Evolutionary conservation across 2,888 invertebrate species (phyloP).

Genomic region (Papilio elwesi): DNA sequence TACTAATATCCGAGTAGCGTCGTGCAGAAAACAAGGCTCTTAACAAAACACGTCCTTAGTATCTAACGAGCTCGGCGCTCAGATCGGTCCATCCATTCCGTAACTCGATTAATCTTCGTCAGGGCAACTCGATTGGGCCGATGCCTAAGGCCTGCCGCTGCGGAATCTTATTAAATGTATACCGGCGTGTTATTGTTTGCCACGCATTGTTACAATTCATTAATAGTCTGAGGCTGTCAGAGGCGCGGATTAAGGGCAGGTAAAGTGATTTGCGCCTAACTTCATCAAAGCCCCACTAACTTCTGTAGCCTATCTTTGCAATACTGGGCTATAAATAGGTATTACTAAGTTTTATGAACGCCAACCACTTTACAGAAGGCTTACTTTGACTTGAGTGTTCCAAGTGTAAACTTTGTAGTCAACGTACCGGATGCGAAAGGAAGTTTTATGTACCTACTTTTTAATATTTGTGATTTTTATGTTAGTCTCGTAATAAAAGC

Average conservation of each 20-base stretch:
- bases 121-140: constrained; percentile 67
- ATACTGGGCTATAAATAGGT: constrained; percentile 34
- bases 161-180: constrained; percentile 76
- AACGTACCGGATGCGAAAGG: constrained; percentile 27
- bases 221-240: constrained; percentile 72
- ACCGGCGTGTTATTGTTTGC: constrained; percentile 70
- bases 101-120: constrained; percentile 76
- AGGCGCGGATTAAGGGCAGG: constrained; percentile 58
- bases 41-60: constrained; percentile 50
- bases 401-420: constrained; percentile 35
- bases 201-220: constrained; percentile 75
- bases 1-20: constrained; percentile 21
- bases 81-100: constrained; percentile 57
- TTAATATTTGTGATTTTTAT: constrained; percentile 9
- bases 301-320: constrained; percentile 34
- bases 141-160: constrained; percentile 72
- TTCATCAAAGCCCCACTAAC: constrained; percentile 32
- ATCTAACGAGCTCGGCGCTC: constrained; percentile 49
- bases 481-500: neutral
- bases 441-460: constrained; percentile 19
- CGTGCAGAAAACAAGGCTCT: constrained; percentile 34
- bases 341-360: constrained; percentile 38
- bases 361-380: constrained; percentile 35
- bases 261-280: constrained; percentile 38
- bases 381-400: constrained; percentile 34